Percentiles rank a stretch among this genome's conserved stretches.
Evolutionary conservation across 2,888 invertebrate species (phyloP).

Genomic region (Yponomeuta plumbellus): DNA sequence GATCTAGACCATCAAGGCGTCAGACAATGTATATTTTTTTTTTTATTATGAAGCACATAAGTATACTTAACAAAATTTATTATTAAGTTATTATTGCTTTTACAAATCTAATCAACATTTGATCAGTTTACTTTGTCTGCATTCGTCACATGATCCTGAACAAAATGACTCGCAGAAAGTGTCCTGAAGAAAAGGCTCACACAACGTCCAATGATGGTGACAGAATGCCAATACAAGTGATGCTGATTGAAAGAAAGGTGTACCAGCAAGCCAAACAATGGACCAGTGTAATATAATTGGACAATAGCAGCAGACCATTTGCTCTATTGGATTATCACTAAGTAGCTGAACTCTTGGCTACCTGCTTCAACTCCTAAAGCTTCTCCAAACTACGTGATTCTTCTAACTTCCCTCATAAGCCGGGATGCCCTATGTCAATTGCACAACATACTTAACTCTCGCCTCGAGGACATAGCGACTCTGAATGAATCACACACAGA

Average conservation of each 20-base stretch:
- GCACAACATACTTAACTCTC: slow-evolving; percentile 1
- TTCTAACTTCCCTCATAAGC: slow-evolving; percentile 6
- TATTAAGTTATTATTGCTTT: not conserved
- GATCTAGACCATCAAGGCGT: too few species aligned
- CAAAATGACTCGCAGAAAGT: not conserved
- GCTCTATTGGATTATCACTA: not conserved
- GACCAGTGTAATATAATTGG: not conserved
- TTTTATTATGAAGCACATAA: too few species aligned
- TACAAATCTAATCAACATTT: not conserved
- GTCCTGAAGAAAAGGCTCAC: not conserved
- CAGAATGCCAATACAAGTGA: not conserved
- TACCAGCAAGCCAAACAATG: not conserved
- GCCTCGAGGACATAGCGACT: slow-evolving; percentile 10
- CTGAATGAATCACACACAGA: slow-evolving; percentile 34
- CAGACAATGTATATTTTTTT: too few species aligned
- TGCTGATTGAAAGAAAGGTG: slow-evolving; percentile 9
- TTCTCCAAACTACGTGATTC: slow-evolving; percentile 2
- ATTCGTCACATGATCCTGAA: not conserved
- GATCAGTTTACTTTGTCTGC: not conserved
- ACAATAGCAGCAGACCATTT: slow-evolving; percentile 2
- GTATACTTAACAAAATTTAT: too few species aligned
- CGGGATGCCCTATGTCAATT: not conserved
- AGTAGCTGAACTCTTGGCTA: not conserved
- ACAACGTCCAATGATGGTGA: not conserved
- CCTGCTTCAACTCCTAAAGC: not conserved